These are phyloP conservation scores for Cephus spinipes DNA, from an alignment of 2,888 invertebrate species.

Conservation along the genomic window DNA sequence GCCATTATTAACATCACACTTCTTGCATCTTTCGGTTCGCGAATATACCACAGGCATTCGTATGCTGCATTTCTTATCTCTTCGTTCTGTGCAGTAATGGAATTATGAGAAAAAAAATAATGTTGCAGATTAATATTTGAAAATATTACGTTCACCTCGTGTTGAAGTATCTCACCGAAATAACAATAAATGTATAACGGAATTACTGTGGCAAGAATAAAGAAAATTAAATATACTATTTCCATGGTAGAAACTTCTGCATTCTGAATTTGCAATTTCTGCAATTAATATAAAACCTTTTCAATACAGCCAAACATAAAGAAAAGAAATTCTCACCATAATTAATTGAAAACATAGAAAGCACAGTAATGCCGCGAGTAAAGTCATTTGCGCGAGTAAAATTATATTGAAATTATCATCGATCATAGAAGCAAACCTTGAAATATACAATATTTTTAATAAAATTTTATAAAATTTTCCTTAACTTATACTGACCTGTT, in stretches of 20 bases:
- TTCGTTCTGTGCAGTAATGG: constrained; percentile 33
- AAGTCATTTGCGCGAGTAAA: background rate
- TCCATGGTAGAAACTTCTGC: constrained; percentile 13
- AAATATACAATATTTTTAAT: background rate
- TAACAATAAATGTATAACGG: constrained; percentile 45
- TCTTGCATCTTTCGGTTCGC: constrained; percentile 28
- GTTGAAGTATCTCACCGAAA: constrained; percentile 39
- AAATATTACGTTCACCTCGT: constrained; percentile 19
- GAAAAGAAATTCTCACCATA: background rate
- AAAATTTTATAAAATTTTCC: background rate
- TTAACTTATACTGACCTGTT: background rate
- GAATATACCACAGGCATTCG: constrained; percentile 43
- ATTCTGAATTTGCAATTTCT: background rate
- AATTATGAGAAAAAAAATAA: background rate
- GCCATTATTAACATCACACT: constrained; percentile 35
- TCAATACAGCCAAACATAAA: background rate
- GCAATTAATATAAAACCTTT: background rate
- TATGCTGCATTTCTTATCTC: constrained; percentile 38
- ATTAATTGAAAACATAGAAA: background rate
- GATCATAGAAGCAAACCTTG: background rate
- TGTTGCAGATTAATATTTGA: too few relatives aligned
- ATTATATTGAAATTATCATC: constrained; percentile 1
- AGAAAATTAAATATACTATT: constrained; percentile 30
- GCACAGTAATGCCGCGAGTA: background rate
- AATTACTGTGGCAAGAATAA: constrained; percentile 22